phyloP scores from a whole-genome alignment of 2,888 invertebrate species.

The Erebia ligea region DNA sequence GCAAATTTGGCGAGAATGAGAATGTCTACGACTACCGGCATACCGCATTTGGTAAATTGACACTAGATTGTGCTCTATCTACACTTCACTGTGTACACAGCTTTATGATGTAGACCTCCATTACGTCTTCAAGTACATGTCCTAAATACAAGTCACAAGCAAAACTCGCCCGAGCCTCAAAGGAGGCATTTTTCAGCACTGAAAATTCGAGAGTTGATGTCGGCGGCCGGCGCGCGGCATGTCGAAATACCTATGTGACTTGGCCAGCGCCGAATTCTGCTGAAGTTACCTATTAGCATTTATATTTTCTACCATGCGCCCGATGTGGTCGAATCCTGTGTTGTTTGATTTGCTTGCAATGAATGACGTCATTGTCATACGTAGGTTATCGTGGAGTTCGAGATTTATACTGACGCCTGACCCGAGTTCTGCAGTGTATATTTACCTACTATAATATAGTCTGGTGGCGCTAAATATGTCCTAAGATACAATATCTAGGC shows the following conservation, averaged over 20 bases:
- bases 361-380: slow-evolving; percentile 44
- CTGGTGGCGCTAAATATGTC: slow-evolving; percentile 29
- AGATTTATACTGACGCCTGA: slow-evolving; percentile 43
- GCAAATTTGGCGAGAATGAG: slow-evolving; percentile 73
- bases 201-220: too few species aligned
- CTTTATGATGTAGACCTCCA: not conserved
- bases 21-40: slow-evolving; percentile 49
- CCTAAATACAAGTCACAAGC: too few species aligned
- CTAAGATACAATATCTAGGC: slow-evolving; percentile 20
- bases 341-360: too few species aligned
- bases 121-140: not conserved
- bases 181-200: too few species aligned
- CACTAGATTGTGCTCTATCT: slow-evolving; percentile 29
- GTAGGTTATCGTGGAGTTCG: slow-evolving; percentile 45
- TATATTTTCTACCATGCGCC: too few species aligned
- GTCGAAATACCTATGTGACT: too few species aligned
- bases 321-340: too few species aligned
- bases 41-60: slow-evolving; percentile 33
- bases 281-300: too few species aligned
- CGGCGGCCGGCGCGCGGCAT: too few species aligned
- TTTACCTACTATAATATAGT: slow-evolving; percentile 11
- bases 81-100: slow-evolving; percentile 10
- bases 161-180: too few species aligned
- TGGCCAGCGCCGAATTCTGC: too few species aligned
- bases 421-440: slow-evolving; percentile 37